A percentile compares a stretch with the other conserved stretches of the same genome.
Conservation (phyloP, 2,888 invertebrate genomes). For the Ennomos fuscantarius region DNA sequence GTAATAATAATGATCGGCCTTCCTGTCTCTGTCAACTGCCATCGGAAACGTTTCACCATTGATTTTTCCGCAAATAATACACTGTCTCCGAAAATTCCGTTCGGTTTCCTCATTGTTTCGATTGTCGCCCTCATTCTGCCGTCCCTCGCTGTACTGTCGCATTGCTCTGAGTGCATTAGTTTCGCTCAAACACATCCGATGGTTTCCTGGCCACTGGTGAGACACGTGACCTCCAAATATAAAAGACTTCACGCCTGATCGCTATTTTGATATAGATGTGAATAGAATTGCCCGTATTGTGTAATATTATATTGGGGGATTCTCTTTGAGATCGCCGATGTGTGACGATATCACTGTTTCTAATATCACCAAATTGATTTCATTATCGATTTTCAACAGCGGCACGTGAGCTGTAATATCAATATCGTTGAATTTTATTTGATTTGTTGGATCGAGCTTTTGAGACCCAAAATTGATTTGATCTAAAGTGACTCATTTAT, state of each 20-base stretch:
- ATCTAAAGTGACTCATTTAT: too few species aligned
- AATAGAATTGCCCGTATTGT: constrained; percentile 82
- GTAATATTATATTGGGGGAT: constrained; percentile 66
- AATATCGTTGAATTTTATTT: constrained; percentile 16
- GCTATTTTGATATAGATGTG: constrained; percentile 71
- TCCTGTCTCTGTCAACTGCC: constrained; percentile 67
- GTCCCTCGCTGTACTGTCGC: constrained; percentile 60
- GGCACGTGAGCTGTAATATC: neutral
- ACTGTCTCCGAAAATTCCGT: constrained; percentile 60
- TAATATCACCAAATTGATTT: constrained; percentile 37
- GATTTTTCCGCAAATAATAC: constrained; percentile 83
- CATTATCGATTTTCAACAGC: constrained; percentile 14
- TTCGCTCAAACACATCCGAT: constrained; percentile 77
- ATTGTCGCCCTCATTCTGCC: constrained; percentile 47
- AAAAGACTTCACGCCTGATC: constrained; percentile 83
- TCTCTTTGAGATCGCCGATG: constrained; percentile 44
- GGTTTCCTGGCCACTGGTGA: constrained; percentile 79
- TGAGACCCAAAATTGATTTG: neutral
- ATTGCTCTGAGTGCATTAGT: constrained; percentile 82
- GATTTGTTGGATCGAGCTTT: constrained; percentile 11
- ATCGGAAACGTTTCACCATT: constrained; percentile 79
- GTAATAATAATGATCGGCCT: constrained; percentile 79
- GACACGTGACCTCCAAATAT: constrained; percentile 79
- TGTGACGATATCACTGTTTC: constrained; percentile 45
- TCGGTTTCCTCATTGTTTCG: constrained; percentile 54